Base-by-base conservation (phyloP, 2,113 vertebrate genomes). In the Lanius ludovicianus region DNA sequence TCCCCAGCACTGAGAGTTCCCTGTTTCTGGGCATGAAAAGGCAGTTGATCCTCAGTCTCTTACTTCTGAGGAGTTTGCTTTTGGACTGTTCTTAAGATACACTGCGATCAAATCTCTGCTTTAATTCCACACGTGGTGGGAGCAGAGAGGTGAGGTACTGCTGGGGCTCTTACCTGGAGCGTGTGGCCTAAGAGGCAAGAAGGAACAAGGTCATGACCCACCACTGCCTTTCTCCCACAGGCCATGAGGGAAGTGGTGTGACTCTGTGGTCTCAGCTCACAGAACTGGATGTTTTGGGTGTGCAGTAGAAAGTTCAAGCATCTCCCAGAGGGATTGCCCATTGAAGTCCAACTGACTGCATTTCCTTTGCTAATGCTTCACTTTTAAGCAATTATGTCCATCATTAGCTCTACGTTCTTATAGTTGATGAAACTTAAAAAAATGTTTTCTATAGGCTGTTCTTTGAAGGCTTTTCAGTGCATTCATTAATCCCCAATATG, bases 391-490 rank as follows among this genome's bases (percentile, higher is more conserved):
- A 2, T 60, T 55, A 16, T 30, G 11, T 47, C 20, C 22, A 16
- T 75, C 70, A 44, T 73, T 82, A 49, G 24, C 27, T 69, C 28
- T 60, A 49, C 47, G 68, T 56, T 78, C 33, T 65, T 90, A 46
- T 1, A 50, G 53, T 0, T 67, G 37, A 42, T 68, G 39, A 67
- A 76, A 85, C 18, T 63, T 17, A 49, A 30, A n/a, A 57, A 4
- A 15, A 39, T 22, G 3, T 1, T 0, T 31, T 39, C 47, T 74
- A 11, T n/a, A 30, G 31, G 13, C 24, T 68, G 1, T 33, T 53
- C n/a, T 89, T 92, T 50, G 35, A 84, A 31, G 78, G 27, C 28
- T 42, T 95, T 94, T 67, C 59, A 49, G 27, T n/a, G 30, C 17
- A 37, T 64, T 63, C 22, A 55, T 49, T 59, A 68, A 46, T 76